Evolutionary conservation across 1,140 invertebrate species (phyloP), one percentile per base, ranked within the genome.

Genomic region (Tribolium castaneum): DNA sequence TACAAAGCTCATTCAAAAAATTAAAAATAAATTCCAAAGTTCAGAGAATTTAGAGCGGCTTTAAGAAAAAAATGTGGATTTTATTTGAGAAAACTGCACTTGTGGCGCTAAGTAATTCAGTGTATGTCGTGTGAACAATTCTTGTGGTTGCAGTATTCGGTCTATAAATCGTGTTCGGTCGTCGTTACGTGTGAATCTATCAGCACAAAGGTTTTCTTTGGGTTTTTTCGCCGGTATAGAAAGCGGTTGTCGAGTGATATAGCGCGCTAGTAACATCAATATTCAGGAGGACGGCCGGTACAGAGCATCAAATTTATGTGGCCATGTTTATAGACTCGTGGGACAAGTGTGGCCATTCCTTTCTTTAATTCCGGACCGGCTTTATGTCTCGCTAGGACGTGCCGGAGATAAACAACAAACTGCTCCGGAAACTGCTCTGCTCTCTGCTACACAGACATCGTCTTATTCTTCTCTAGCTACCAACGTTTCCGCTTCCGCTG

Each of bases 291-390:
- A 78, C 70, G 78, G 76, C 73, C 77, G 79, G 81, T 77, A 81
- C 56, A 83, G 81, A 80, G 80, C 83, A 84, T 84, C 82, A 84
- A 84, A 84, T 84, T 84, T 84, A 84, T 84, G 83, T 82, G 81
- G 81, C 80, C 83, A 83, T 84, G 83, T 84, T 84, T 84, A 84
- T 84, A 84, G 83, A 82, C 83, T 82, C 83, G 77, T 76, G 83
- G 83, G 83, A 84, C 83, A 82, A 82, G 82, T 83, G 82, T 82
- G 81, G 79, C 82, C 80, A 81, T 84, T 84, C 78, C 82, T 83
- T 84, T 84, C 83, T 84, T 83, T 80, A 82, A 82, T 80, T 81
- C 80, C 79, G 78, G 80, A 74, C 72, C 77, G 78, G 80, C 83
- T 83, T 83, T 83, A 83, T 83, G 81, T 82, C 77, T 82, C 71